Evolutionary conservation across 2,888 invertebrate genomes (phyloP).

Genomic region (Elgonia sp.): DNA sequence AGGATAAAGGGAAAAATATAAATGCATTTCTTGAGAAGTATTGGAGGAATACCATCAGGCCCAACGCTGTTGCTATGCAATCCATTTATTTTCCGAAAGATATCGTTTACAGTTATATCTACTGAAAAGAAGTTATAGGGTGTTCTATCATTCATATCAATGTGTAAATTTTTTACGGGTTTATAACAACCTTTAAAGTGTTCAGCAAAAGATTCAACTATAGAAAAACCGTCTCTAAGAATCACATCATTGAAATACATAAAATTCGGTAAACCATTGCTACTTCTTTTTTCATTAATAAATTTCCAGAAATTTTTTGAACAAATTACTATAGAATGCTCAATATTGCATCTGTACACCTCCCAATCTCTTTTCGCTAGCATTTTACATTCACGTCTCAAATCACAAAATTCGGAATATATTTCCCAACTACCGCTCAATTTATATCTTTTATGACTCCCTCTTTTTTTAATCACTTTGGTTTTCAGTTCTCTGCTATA

Average conservation of each 20-base stretch:
- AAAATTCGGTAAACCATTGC: not conserved
- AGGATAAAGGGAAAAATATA: conserved; percentile 7
- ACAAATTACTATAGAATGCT: not conserved
- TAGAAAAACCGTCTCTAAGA: not conserved
- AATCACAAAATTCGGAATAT: not conserved
- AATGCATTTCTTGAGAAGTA: conserved; percentile 2
- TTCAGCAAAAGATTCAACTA: not conserved
- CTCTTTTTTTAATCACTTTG: not conserved
- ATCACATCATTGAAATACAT: not conserved
- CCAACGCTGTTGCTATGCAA: not conserved
- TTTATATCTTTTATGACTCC: not conserved
- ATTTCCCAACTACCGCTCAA: not conserved
- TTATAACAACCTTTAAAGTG: not conserved
- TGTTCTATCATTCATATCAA: too few species aligned
- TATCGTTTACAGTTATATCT: not conserved
- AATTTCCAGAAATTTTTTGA: conserved; percentile 20
- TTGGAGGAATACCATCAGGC: conserved; percentile 19
- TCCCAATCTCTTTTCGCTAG: conserved; percentile 11
- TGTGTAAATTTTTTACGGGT: too few species aligned
- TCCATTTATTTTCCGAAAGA: conserved; percentile 1
- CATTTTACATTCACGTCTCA: conserved; percentile 17
- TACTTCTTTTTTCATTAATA: not conserved
- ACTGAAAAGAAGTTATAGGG: not conserved
- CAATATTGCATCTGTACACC: not conserved
- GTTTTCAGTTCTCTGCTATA: not conserved